Conservation (phyloP, 2,888 invertebrate species). For the Pristionchus mayeri region DNA sequence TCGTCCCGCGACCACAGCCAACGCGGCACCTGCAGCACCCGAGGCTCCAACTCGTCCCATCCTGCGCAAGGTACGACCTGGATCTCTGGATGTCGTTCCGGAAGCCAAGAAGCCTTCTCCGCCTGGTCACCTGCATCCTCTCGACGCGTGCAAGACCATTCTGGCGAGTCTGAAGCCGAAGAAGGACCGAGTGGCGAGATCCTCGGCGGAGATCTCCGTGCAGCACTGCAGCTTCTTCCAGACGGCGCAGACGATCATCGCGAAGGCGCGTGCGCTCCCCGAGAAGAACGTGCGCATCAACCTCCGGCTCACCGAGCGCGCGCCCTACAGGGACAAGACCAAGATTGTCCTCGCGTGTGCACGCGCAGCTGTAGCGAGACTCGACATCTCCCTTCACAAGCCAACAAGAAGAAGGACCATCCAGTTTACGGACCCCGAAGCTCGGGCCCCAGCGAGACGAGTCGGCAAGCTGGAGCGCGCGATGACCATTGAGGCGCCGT, state of each 20-base stretch:
- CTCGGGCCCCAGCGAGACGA: conserved; percentile 37
- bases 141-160: conserved; percentile 48
- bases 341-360: conserved; percentile 62
- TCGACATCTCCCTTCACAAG: conserved; percentile 55
- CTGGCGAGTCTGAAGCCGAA: conserved; percentile 15
- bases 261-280: conserved; percentile 54
- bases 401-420: conserved; percentile 55
- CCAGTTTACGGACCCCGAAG: conserved; percentile 51
- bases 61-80: neutral
- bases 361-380: conserved; percentile 54
- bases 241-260: conserved; percentile 37
- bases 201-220: conserved; percentile 70
- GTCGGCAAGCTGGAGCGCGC: conserved; percentile 60
- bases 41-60: neutral
- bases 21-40: neutral
- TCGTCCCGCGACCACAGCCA: neutral
- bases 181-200: neutral
- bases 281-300: conserved; percentile 71
- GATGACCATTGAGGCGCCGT: conserved; percentile 57
- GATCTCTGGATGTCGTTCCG: conserved; percentile 23
- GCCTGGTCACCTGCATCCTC: neutral
- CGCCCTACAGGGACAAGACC: conserved; percentile 58
- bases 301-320: conserved; percentile 69
- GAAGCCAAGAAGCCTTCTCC: conserved; percentile 54
- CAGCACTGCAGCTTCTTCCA: conserved; percentile 74